Evolutionary conservation across 2,113 vertebrate genomes (phyloP), one percentile per base, ranked within the genome.

Genomic region (Bubo scandiacus): DNA sequence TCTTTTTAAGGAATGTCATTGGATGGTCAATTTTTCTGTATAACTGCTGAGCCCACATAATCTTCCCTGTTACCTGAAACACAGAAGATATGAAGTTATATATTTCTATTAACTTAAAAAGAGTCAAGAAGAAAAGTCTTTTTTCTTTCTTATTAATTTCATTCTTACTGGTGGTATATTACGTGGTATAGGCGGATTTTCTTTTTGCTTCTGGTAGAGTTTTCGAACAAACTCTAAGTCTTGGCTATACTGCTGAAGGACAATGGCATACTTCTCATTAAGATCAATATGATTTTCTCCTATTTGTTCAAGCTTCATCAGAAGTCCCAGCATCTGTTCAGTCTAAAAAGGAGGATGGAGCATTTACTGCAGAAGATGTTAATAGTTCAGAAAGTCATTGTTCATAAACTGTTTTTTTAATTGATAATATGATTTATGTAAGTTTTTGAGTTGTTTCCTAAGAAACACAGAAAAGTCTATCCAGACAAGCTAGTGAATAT

Each of bases 11-110:
- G 83, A 98, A 93, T 89, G 96, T 94, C 98, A 99, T 99, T 63
- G 99, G 98, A 81, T 90, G 84, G 58, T 99, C 97, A 63, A 98
- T 98, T 97, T 98, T 99, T 91, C 98, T 98, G 95, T 98, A 98
- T 17, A 99, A 97, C 79, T 98, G 98, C n/a, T 97, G 98, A 89
- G 98, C 97, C 99, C 99, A 99, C 94, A 98, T 97, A 73, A 99
- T 98, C 94, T 98, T 98, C 32, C 98, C 98, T 36, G 98, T 86
- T 80, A 99, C 97, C 98, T 99, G 94, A 88, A 94, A 87, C 55
- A 86, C 18, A 96, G 47, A 92, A 86, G 27, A 73, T 23, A 47
- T 0, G 15, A 93, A 25, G 36, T 90, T 86, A 58, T 85, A 58
- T n/a, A 79, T 57, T 92, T 89, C 57, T 25, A 71, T 87, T 75